Conservation (phyloP, 2,113 vertebrate species). For the Hymenochirus boettgeri region DNA sequence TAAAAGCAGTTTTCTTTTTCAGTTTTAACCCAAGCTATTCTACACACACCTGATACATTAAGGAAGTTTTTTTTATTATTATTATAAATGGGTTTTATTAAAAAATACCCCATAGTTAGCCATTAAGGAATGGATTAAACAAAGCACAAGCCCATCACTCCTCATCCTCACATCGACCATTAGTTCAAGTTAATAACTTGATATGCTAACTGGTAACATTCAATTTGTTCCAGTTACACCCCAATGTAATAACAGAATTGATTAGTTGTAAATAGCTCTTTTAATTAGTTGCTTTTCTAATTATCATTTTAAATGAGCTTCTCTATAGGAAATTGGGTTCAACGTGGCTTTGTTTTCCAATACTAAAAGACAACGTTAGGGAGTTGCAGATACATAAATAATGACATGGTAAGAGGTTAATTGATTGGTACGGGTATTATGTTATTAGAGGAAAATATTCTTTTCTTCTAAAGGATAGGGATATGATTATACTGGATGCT, state of each 20-base stretch:
- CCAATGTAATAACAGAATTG: constrained; percentile 77
- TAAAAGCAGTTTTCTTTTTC: too few relatives aligned
- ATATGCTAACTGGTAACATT: constrained; percentile 72
- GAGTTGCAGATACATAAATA: constrained; percentile 29
- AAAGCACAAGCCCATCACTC: constrained; percentile 51
- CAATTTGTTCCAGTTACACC: constrained; percentile 70
- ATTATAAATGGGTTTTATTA: too few relatives aligned
- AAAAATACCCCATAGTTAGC: too few relatives aligned
- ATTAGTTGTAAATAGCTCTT: constrained; percentile 76
- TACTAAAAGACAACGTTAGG: constrained; percentile 44
- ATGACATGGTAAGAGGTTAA: constrained; percentile 43
- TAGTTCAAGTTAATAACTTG: constrained; percentile 61
- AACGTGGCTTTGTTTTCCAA: constrained; percentile 62
- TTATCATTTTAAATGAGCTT: constrained; percentile 66
- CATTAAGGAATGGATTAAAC: constrained; percentile 49
- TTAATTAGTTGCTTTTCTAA: constrained; percentile 80
- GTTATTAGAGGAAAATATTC: constrained; percentile 35
- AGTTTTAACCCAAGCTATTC: too few relatives aligned
- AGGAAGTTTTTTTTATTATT: too few relatives aligned
- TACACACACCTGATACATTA: too few relatives aligned
- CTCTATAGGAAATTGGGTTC: constrained; percentile 68
- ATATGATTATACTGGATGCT: constrained; percentile 34
- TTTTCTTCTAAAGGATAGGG: constrained; percentile 28
- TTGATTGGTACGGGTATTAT: constrained; percentile 37
- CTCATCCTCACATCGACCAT: constrained; percentile 64